phyloP scores from a whole-genome alignment of 2,888 invertebrate species.

The Bruchidius siliquastri region DNA sequence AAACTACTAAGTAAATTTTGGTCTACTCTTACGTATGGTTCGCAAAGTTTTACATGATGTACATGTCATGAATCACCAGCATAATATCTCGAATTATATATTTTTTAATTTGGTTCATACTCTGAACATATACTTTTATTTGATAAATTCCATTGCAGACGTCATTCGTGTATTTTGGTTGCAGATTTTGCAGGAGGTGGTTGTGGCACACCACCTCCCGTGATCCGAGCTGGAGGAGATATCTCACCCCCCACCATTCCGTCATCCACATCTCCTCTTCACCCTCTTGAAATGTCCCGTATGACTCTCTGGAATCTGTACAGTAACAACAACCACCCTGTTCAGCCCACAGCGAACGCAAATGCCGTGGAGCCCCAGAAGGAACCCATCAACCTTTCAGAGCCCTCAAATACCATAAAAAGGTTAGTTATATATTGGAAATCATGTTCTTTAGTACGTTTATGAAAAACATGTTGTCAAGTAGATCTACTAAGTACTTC shows the following conservation, averaged over 20 bases:
- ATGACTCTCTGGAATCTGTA: slow-evolving; percentile 80
- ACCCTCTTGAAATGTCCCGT: slow-evolving; percentile 72
- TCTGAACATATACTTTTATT: too few relatives aligned
- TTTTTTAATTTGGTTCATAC: too few relatives aligned
- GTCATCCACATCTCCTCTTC: slow-evolving; percentile 52
- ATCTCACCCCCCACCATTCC: slow-evolving; percentile 43
- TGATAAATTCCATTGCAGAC: too few relatives aligned
- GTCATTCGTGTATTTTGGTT: too few relatives aligned
- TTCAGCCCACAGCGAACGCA: neutral
- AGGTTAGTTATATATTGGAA: neutral
- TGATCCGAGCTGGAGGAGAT: slow-evolving; percentile 22
- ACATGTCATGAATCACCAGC: too few relatives aligned
- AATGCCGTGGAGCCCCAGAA: slow-evolving; percentile 53
- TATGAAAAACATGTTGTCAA: too few relatives aligned
- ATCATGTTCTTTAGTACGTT: too few relatives aligned
- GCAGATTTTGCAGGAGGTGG: neutral
- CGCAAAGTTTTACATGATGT: too few relatives aligned
- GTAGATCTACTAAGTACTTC: too few relatives aligned
- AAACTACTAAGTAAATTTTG: too few relatives aligned
- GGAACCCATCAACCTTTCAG: slow-evolving; percentile 80
- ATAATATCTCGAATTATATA: too few relatives aligned
- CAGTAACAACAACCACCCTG: slow-evolving; percentile 53
- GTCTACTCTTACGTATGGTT: too few relatives aligned
- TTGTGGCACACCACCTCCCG: neutral
- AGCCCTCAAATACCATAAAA: slow-evolving; percentile 33